Evolutionary conservation across 1,140 invertebrate genomes (phyloP).

Genomic region (Drosophila grimshawi): DNA sequence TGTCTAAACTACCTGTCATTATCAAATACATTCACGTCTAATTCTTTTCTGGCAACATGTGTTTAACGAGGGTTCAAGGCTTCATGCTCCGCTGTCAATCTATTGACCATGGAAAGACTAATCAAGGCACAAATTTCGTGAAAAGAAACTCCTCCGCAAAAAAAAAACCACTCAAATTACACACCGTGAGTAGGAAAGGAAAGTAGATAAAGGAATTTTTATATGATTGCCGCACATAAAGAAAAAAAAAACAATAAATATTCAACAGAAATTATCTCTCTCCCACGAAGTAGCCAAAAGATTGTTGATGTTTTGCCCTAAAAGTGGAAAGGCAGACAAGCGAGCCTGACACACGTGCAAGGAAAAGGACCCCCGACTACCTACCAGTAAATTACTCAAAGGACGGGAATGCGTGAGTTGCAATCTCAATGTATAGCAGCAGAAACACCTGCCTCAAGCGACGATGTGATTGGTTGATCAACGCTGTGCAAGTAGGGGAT

Average conservation of each 20-base stretch:
- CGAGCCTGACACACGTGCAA: constrained; percentile 61
- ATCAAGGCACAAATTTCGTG: constrained; percentile 60
- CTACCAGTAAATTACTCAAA: constrained; percentile 28
- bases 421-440: constrained; percentile 25
- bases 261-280: constrained; percentile 62
- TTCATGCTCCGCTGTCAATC: constrained; percentile 55
- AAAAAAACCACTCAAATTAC: constrained; percentile 57
- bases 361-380: constrained; percentile 38
- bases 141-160: constrained; percentile 51
- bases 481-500: constrained; percentile 42
- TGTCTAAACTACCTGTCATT: constrained; percentile 29
- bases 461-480: constrained; percentile 51
- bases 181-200: constrained; percentile 11
- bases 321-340: constrained; percentile 22
- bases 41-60: constrained; percentile 67
- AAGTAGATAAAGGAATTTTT: constrained; percentile 44
- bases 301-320: constrained; percentile 44
- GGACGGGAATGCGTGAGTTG: constrained; percentile 57
- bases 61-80: constrained; percentile 76
- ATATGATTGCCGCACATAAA: constrained; percentile 49
- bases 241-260: constrained; percentile 46
- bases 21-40: constrained; percentile 39
- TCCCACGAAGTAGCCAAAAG: constrained; percentile 58
- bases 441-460: constrained; percentile 58
- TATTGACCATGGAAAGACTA: constrained; percentile 69